Evolutionary conservation across 2,888 invertebrate species (phyloP).

Genomic region (Hypsopygia costalis): DNA sequence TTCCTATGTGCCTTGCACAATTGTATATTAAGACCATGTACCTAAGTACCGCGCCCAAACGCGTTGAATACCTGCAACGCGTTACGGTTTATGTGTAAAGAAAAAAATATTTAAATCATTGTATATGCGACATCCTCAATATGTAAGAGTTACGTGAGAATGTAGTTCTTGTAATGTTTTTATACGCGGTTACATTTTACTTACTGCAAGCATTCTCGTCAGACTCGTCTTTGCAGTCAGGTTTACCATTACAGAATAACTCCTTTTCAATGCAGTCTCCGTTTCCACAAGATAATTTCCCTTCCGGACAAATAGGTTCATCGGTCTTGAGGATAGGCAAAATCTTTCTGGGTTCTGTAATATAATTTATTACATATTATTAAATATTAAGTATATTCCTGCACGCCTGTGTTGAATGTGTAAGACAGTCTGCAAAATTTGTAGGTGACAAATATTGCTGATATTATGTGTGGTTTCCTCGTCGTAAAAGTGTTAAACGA

Average conservation of each 20-base stretch:
- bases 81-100: too few relatives aligned
- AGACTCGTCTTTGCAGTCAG: conserved; percentile 96
- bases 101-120: too few relatives aligned
- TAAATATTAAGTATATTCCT: not conserved
- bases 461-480: conserved; percentile 34
- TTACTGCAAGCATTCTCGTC: conserved; percentile 97
- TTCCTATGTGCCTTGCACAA: too few relatives aligned
- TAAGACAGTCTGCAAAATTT: too few relatives aligned
- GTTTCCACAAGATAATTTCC: conserved; percentile 94
- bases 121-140: too few relatives aligned
- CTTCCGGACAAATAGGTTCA: conserved; percentile 94
- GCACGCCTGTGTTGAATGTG: not conserved
- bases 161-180: too few relatives aligned
- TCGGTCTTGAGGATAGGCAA: conserved; percentile 95
- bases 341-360: conserved; percentile 93
- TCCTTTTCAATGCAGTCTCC: conserved; percentile 96
- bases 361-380: conserved; percentile 2
- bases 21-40: too few relatives aligned
- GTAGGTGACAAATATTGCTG: not conserved
- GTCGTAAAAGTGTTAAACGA: conserved; percentile 44
- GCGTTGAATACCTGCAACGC: too few relatives aligned
- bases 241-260: conserved; percentile 95
- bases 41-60: too few relatives aligned
- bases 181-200: conserved; percentile 52
- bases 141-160: too few relatives aligned